These are phyloP conservation scores for Ammodytes marinus DNA, from an alignment of 2,113 vertebrate species.

Conservation along the genomic window DNA sequence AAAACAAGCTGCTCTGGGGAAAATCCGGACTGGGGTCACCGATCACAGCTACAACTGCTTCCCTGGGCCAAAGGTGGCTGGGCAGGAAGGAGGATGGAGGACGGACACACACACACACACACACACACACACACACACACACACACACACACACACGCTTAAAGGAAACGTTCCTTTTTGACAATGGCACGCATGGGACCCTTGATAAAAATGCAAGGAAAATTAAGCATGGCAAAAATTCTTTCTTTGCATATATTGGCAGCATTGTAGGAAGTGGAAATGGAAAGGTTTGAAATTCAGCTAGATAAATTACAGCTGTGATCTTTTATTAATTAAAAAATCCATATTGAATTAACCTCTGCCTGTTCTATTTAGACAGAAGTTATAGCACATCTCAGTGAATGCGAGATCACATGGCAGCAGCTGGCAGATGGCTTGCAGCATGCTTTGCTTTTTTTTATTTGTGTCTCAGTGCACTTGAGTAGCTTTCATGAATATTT, in stretches of 20 bases:
- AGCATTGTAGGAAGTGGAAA: not conserved
- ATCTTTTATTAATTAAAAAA: not conserved
- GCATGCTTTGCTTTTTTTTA: conserved; percentile 33
- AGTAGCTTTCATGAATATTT: conserved; percentile 74
- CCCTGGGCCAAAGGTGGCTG: conserved; percentile 47
- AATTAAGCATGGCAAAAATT: not conserved
- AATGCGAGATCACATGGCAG: conserved; percentile 40
- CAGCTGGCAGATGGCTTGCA: conserved; percentile 71
- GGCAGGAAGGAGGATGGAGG: conserved; percentile 40
- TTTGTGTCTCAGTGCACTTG: conserved; percentile 64
- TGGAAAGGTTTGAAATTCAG: not conserved
- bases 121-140: conserved; percentile 29
- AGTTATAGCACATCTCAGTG: conserved; percentile 49
- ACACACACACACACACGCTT: conserved; percentile 24
- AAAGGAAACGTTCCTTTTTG: conserved; percentile 53
- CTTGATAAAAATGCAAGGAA: not conserved
- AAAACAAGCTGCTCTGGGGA: not conserved
- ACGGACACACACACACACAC: conserved; percentile 11
- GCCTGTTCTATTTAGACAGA: not conserved
- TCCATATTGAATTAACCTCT: not conserved
- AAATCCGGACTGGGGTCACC: conserved; percentile 20
- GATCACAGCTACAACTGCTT: conserved; percentile 45
- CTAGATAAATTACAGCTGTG: no score
- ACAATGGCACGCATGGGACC: conserved; percentile 36
- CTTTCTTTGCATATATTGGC: not conserved